Percentiles rank a stretch among this genome's conserved stretches.
phyloP scores from a whole-genome alignment of 2,888 invertebrate species.

The Pollenia labialis region DNA sequence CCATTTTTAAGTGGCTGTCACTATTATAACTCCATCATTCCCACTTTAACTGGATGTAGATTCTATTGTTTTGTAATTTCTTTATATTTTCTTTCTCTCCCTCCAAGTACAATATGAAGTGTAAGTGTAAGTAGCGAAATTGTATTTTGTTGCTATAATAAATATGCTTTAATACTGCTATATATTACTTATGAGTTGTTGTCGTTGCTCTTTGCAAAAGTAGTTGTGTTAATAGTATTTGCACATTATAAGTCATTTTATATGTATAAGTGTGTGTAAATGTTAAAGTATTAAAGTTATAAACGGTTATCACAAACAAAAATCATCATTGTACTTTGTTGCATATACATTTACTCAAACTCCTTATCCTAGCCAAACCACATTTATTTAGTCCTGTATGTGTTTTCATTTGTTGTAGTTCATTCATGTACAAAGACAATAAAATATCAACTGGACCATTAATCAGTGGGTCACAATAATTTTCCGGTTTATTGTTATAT shows the following conservation, averaged over 20 bases:
- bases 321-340: neutral
- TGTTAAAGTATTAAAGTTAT: constrained; percentile 3
- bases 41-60: neutral
- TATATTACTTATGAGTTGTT: constrained; percentile 8
- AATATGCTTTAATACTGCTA: neutral
- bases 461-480: constrained; percentile 58
- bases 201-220: neutral
- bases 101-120: neutral
- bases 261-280: neutral
- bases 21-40: neutral
- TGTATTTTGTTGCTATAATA: neutral
- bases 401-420: constrained; percentile 1
- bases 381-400: neutral
- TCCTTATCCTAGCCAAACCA: neutral
- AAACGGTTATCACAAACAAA: constrained; percentile 20
- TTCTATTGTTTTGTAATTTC: neutral
- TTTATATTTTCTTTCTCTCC: neutral
- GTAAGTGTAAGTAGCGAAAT: neutral
- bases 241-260: neutral
- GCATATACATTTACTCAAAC: neutral
- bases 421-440: constrained; percentile 30
- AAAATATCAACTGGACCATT: constrained; percentile 53
- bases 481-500: constrained; percentile 47
- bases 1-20: neutral
- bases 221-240: neutral